Base-by-base conservation (phyloP, 2,888 invertebrate species). In the Patella ulyssiponensis region DNA sequence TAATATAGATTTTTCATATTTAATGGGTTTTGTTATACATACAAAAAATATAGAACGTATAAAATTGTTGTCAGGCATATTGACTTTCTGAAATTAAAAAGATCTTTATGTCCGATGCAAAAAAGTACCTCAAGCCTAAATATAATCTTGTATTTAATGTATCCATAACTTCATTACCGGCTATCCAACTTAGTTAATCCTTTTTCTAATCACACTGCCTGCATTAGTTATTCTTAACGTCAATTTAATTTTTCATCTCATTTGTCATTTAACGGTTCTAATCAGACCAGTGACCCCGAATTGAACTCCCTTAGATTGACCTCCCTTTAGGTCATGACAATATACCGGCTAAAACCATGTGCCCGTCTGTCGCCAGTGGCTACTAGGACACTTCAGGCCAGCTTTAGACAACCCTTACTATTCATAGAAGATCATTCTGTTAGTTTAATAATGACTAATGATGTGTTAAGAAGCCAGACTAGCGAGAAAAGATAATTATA, bases 281-380 rank as follows among this genome's bases (percentile, higher is more conserved):
- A 64, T 64, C 64, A 64, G 20, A 64, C 9, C 3, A 20, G 64
- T 64, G 64, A 64, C 64, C 64, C 64, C 11, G 64, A 15, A 64
- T 64, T 64, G 64, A 64, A 64, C 64, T 23, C 64, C 23, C 23
- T 64, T 64, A 14, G 12, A 64, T 23, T 64, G 64, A 64, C 64
- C 64, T 64, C 64, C 64, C 64, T 23, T 64, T 23, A 64, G 64
- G 64, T 64, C 64, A 64, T 64, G 64, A 23, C 64, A 64, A 12
- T 64, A 23, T 11, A 64, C 20, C 64, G 23, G 14, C 20, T 64
- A 23, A 44, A 64, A 64, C 64, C 64, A 64, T 23, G 23, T 14
- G 64, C 12, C 64, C 64, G 64, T 23, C 64, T 64, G 64, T 23
- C 23, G 64, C 64, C 64, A 11, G 64, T 23, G 23, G 64, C 64